Base-by-base conservation (phyloP, 2,888 invertebrate species). In the Eristalis tenax region DNA sequence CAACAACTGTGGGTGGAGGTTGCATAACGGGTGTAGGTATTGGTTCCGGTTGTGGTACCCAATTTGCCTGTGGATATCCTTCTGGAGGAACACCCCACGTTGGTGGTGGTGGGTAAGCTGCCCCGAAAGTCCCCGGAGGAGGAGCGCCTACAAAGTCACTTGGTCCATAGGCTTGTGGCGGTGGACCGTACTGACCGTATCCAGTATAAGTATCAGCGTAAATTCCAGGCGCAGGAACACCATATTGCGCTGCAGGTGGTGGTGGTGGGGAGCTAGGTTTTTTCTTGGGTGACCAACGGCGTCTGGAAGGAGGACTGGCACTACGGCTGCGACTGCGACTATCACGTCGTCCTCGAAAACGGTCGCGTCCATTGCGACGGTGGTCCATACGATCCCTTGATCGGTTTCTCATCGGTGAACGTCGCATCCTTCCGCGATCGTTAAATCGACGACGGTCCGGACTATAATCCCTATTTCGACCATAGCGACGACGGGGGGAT, bases 251-350 rank as follows among this genome's bases (percentile, higher is more conserved):
- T 76, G 89, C 89, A 13, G 84, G 88, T 18, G 89, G 81, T 43
- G 90, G 90, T 8, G 89, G 88, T 22, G 90, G 90, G 3, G 90
- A 90, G 38, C 63, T 89, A 0, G 90, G 90, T 75, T 90, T 90
- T 56, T 90, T 92, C 66, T 92, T 92, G 2, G 92, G 92, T 0
- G 92, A 92, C 92, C 92, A 92, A 13, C 91, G 91, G 13, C 92
- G 90, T 1, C 90, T 89, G 0, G 90, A 90, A 4, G 91, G 90
- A 28, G 89, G 90, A 73, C 90, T 91, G 50, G 91, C 91, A 5
- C 91, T 91, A 4, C 91, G 89, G 66, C 90, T 92, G 26, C 90
- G 89, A 77, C 92, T 91, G 11, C 91, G 89, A 26, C 90, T 90
- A 15, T 88, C 88, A 28, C 90, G 88, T 8, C 91, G 89, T 2